A percentile compares a stretch with the other conserved stretches of the same genome.
Evolutionary conservation across 2,113 vertebrate species (phyloP).

Genomic region (Okapia johnstoni): DNA sequence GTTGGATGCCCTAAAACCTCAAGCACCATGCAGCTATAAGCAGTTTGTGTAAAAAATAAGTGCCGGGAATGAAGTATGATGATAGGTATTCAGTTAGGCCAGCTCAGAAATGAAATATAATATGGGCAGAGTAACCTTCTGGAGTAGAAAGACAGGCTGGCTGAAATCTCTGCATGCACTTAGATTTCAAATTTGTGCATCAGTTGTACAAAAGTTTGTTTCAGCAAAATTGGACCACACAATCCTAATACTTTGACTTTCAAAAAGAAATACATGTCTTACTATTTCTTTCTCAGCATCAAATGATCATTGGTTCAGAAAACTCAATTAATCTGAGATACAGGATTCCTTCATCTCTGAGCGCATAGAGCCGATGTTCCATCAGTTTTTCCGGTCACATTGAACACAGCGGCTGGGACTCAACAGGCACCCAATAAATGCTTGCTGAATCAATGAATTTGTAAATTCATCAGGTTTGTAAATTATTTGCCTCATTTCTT

Average conservation of each 20-base stretch:
- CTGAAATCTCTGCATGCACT: background rate
- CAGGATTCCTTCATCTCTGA: conserved; percentile 24
- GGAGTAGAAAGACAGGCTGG: background rate
- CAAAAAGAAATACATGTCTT: background rate
- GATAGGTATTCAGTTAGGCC: background rate
- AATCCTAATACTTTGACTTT: background rate
- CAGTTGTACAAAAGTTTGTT: background rate
- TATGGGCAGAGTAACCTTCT: background rate
- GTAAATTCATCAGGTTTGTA: conserved; percentile 49
- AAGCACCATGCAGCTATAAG: background rate
- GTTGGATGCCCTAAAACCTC: background rate
- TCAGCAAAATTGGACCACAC: background rate
- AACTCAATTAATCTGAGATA: background rate
- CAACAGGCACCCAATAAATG: conserved; percentile 7
- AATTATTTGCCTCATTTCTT: conserved; percentile 38
- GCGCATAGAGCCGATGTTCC: background rate
- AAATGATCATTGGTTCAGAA: background rate
- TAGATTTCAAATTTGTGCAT: background rate
- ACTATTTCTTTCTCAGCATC: background rate
- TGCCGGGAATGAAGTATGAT: background rate
- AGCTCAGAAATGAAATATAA: background rate
- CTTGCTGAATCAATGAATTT: conserved; percentile 13
- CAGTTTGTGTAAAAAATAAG: conserved; percentile 15
- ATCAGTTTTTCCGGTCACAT: conserved; percentile 34
- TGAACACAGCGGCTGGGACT: background rate